Evolutionary conservation across 2,113 vertebrate genomes (phyloP), one percentile per base, ranked within the genome.

Genomic region (Myocastor coypus): DNA sequence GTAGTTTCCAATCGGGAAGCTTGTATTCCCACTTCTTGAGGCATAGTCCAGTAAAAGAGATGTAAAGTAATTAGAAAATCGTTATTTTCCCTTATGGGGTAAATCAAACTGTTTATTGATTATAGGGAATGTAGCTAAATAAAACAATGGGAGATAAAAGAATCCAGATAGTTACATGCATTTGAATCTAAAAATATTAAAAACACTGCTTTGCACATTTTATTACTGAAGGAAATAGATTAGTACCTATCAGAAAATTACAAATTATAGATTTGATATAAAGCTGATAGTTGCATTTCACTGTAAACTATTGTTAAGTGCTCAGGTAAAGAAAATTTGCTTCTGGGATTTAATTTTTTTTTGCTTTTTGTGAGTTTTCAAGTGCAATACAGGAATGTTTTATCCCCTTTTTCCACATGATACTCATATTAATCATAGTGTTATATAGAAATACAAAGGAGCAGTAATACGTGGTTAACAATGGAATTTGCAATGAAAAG

Each of bases 401-500:
- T 20, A 28, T 73, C 32, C 28, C 9, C 30, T 89, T 93, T 91
- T 94, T 97, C 83, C 88, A 71, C 78, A 88, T 69, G 20, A 59
- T 95, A 92, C 34, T 52, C 32, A 66, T 85, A 84, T 87, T 94
- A 97, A 87, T 80, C 84, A 92, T 50, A 71, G 32, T 78, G 89
- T 78, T 95, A 87, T 75, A 30, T 91, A 94, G 92, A 96, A 94
- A 96, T 92, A 68, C 52, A 66, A 95, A 73, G 28, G 83, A 91
- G 64, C 3, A 85, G 52, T 66, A 95, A 90, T 71, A 42, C 64
- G 92, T n/a, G 71, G 71, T 82, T 91, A 82, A 52, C 90, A 91
- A 52, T 91, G 52, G 17, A 75, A 96, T 95, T 96, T 95, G 81
- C 66, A 83, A 95, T 92, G 83, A 95, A 96, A 97, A 91, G 22